Percentiles rank a stretch among this genome's conserved stretches.
Conservation (phyloP, 2,797 vertebrate genomes). For the Limnodromus scolopaceus region DNA sequence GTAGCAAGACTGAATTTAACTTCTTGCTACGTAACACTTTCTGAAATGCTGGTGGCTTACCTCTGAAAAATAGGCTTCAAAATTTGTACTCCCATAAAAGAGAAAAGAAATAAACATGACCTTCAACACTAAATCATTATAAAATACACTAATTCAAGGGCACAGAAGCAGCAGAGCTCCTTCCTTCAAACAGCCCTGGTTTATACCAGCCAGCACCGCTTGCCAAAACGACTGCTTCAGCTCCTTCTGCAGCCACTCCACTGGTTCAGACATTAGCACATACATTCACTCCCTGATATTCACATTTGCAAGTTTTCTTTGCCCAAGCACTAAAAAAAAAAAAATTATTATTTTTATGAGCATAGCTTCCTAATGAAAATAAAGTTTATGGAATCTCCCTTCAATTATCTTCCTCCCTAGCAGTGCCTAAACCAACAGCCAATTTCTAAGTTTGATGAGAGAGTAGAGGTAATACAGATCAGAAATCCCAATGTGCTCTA, state of each 20-base stretch:
- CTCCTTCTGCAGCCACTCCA: not conserved
- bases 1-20: not conserved
- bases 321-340: not conserved
- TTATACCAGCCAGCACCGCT: not conserved
- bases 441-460: not conserved
- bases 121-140: not conserved
- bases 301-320: not conserved
- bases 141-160: not conserved
- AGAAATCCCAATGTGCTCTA: not conserved
- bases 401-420: not conserved
- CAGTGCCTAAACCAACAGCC: not conserved
- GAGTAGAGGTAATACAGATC: not conserved
- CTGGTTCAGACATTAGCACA: not conserved
- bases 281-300: not conserved
- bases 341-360: not conserved
- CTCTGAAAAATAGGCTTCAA: not conserved
- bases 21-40: not conserved
- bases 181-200: not conserved
- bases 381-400: not conserved
- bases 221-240: not conserved
- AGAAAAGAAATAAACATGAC: not conserved
- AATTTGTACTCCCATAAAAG: not conserved
- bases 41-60: not conserved
- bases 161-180: not conserved
- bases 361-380: not conserved